These are phyloP conservation scores for Zosterops borbonicus DNA, from an alignment of 2,113 vertebrate genomes.

Conservation along the genomic window DNA sequence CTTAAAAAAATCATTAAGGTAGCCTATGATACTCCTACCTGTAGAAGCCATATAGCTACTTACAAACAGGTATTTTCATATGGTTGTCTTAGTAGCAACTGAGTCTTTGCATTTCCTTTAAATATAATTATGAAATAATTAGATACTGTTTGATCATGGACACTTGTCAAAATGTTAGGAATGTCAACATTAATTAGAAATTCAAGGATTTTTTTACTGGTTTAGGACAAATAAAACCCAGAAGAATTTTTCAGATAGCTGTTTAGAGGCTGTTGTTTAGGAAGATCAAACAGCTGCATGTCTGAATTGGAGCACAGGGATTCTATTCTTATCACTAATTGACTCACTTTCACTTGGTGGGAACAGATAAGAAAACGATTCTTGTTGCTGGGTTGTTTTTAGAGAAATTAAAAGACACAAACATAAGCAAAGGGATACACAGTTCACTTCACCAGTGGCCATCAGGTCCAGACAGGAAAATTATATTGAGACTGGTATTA, in stretches of 20 bases:
- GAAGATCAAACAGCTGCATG: not conserved
- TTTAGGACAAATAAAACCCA: not conserved
- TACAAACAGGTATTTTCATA: not conserved
- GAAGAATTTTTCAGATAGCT: not conserved
- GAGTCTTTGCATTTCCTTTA: not conserved
- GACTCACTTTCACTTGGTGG: not conserved
- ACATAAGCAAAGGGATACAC: not conserved
- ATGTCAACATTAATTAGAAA: not conserved
- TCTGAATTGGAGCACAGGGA: not conserved
- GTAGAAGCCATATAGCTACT: not conserved
- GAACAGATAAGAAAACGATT: not conserved
- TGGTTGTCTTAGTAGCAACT: not conserved
- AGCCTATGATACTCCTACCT: not conserved
- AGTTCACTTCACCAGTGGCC: not conserved
- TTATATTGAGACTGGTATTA: not conserved
- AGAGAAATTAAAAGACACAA: not conserved
- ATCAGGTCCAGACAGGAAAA: not conserved
- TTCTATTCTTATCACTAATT: not conserved
- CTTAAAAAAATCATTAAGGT: not conserved
- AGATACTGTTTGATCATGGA: not conserved
- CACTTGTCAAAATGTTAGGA: not conserved
- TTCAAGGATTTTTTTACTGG: not conserved
- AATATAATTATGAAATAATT: not conserved
- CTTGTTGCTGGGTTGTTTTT: not conserved
- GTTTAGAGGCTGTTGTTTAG: not conserved